Evolutionary conservation across 2,113 vertebrate species (phyloP).

Genomic region (Ginglymostoma cirratum): DNA sequence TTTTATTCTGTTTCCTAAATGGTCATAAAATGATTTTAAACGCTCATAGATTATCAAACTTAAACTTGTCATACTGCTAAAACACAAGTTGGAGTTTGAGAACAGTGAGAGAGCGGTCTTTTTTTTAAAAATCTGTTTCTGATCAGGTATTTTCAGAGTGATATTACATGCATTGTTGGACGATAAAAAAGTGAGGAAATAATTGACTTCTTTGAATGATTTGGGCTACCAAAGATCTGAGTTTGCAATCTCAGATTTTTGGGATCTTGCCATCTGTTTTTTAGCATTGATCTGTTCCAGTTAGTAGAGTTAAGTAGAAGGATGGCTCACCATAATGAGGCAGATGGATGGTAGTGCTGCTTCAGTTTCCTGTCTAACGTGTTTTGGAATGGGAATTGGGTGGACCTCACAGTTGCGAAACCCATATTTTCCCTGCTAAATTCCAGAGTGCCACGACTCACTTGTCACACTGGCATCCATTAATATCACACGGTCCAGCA

Average conservation of each 20-base stretch:
- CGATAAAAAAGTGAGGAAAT: not conserved
- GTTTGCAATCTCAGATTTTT: not conserved
- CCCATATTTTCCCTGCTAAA: not conserved
- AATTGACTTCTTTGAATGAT: not conserved
- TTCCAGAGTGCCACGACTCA: not conserved
- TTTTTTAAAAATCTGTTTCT: not conserved
- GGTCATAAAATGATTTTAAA: too few species aligned
- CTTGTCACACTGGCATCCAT: not conserved
- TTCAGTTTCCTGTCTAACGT: not conserved
- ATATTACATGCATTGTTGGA: too few species aligned
- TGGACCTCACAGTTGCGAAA: not conserved
- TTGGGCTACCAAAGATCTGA: not conserved
- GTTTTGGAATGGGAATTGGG: not conserved
- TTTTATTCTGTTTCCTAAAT: not conserved
- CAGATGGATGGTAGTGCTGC: not conserved
- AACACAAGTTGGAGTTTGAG: not conserved
- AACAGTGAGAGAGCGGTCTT: not conserved
- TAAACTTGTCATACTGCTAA: not conserved
- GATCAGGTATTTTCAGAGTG: not conserved
- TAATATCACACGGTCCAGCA: not conserved
- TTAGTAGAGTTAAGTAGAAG: not conserved
- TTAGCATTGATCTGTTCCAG: not conserved
- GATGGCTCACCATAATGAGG: not conserved
- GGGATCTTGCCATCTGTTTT: not conserved
- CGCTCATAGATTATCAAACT: not conserved